These are phyloP conservation scores for Tarsius wallacei DNA, from an alignment of 2,797 vertebrate genomes.

Conservation along the genomic window DNA sequence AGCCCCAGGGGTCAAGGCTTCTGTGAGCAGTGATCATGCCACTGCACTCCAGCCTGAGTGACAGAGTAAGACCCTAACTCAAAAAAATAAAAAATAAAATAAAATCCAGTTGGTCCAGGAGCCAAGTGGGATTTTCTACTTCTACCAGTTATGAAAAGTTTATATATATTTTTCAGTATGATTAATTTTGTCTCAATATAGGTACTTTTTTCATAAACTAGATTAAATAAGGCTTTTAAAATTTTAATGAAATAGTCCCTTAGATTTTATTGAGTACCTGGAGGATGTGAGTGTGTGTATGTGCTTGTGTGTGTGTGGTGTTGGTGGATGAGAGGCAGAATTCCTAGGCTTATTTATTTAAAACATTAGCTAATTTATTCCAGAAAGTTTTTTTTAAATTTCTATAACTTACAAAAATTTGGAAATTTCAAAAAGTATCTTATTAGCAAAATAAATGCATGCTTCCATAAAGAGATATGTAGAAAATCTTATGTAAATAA, in stretches of 20 bases:
- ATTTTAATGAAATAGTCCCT: not conserved
- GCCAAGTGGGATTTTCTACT: not conserved
- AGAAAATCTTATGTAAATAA: conserved; percentile 11
- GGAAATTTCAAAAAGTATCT: conserved; percentile 43
- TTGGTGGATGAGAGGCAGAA: not conserved
- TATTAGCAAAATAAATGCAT: conserved; percentile 31
- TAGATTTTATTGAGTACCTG: not conserved
- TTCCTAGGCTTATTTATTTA: not conserved
- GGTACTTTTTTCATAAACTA: not conserved
- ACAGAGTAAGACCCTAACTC: too few species aligned
- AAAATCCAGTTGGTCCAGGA: not conserved
- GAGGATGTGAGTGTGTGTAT: not conserved
- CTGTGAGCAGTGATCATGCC: too few species aligned
- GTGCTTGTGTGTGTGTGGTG: too few species aligned
- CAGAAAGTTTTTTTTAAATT: conserved; percentile 17
- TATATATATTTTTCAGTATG: not conserved
- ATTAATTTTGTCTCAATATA: conserved; percentile 25
- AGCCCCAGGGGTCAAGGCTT: too few species aligned
- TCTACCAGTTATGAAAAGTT: not conserved
- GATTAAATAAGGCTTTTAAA: not conserved
- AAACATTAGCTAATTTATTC: conserved; percentile 13
- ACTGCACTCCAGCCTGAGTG: too few species aligned
- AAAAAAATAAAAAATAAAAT: too few species aligned
- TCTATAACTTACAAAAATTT: not conserved
- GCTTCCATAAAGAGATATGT: conserved; percentile 15